Conservation (phyloP, 2,113 vertebrate genomes). For the Riparia riparia region DNA sequence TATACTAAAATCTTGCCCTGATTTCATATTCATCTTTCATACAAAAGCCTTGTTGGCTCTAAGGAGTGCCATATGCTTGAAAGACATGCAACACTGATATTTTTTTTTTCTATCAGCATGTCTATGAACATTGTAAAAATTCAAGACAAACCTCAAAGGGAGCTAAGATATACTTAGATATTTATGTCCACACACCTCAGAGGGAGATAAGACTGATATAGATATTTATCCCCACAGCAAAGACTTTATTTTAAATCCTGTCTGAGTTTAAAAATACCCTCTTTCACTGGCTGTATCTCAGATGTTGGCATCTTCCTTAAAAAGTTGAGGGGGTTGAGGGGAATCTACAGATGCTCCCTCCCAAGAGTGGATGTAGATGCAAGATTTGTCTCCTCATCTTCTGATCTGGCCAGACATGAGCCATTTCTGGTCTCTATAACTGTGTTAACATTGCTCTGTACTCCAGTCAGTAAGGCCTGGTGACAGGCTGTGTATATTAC, state of each 20-base stretch:
- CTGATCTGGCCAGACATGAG: background rate
- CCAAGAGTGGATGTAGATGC: background rate
- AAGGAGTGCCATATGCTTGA: slow-evolving; percentile 67
- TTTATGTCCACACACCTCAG: background rate
- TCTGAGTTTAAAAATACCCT: background rate
- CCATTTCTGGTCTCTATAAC: slow-evolving; percentile 1
- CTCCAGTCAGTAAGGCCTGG: slow-evolving; percentile 47
- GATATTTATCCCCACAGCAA: background rate
- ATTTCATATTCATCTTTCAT: slow-evolving; percentile 68
- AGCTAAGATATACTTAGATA: background rate
- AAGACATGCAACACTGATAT: slow-evolving; percentile 48
- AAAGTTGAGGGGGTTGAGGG: background rate
- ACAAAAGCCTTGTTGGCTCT: slow-evolving; percentile 65
- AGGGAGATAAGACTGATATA: background rate
- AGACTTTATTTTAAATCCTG: background rate
- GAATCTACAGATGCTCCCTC: background rate
- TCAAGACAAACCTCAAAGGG: slow-evolving; percentile 11
- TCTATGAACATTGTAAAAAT: slow-evolving; percentile 45
- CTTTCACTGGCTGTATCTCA: background rate
- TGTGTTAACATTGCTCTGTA: background rate
- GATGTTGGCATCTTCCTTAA: background rate
- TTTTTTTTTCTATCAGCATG: slow-evolving; percentile 27
- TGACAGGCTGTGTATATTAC: slow-evolving; percentile 60
- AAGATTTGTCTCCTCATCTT: background rate
- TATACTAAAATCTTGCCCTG: slow-evolving; percentile 34